Conservation (phyloP, 1,140 invertebrate species). For the Eulimnadia texana region DNA sequence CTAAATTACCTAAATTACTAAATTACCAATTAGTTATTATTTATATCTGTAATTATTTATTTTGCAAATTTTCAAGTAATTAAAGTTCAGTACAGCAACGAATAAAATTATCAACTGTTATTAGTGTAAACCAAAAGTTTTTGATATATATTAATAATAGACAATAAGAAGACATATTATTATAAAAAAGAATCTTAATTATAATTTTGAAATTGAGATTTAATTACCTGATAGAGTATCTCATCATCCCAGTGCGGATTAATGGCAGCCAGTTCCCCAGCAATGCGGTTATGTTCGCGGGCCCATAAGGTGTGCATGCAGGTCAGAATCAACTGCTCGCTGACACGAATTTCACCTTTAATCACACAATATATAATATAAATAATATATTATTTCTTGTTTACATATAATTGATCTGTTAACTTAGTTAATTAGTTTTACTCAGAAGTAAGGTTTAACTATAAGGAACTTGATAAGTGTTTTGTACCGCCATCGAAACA, state of each 20-base stretch:
- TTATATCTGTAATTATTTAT: no score
- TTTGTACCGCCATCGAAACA: constrained; percentile 56
- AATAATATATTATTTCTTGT: not conserved
- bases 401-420: no score
- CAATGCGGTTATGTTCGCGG: constrained; percentile 72
- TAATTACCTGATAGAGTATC: constrained; percentile 69
- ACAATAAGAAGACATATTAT: not conserved
- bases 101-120: not conserved
- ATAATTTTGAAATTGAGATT: not conserved
- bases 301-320: constrained; percentile 84
- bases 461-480: not conserved
- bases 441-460: constrained; percentile 24
- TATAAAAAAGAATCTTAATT: constrained; percentile 6
- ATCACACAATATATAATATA: no score
- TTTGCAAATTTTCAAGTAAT: no score
- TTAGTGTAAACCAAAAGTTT: not conserved
- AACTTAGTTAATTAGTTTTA: not conserved
- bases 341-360: constrained; percentile 84
- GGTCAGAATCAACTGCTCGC: constrained; percentile 77
- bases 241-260: constrained; percentile 95
- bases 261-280: constrained; percentile 52
- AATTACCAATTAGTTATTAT: no score
- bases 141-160: not conserved
- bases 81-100: no score
- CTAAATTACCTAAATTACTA: not conserved